Percentiles rank a stretch among this genome's conserved stretches.
Evolutionary conservation across 2,113 vertebrate species (phyloP).

Genomic region (Fregata magnificens): DNA sequence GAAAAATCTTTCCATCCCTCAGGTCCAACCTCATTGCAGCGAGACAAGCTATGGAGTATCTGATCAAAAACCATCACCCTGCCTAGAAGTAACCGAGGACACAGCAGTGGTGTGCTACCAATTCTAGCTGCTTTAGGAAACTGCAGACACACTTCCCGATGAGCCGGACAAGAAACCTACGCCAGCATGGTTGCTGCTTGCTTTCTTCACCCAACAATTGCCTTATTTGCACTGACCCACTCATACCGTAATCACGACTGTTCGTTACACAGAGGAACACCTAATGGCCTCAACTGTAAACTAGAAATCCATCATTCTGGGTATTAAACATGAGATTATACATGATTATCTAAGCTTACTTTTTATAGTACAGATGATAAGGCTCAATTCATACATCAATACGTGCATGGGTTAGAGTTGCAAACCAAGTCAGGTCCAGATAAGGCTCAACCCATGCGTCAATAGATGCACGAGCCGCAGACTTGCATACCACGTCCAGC

Average conservation of each 20-base stretch:
- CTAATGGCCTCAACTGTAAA: neutral
- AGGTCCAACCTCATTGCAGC: neutral
- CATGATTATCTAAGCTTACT: neutral
- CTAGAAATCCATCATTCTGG: neutral
- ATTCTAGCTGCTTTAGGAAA: neutral
- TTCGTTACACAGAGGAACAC: neutral
- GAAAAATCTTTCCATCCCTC: neutral
- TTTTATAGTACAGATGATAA: neutral
- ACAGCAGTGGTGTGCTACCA: neutral
- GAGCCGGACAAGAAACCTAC: neutral
- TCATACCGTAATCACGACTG: fast-evolving
- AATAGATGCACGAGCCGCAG: fast-evolving
- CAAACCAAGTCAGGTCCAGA: neutral
- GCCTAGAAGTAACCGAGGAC: neutral
- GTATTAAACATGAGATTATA: neutral
- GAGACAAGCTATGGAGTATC: neutral
- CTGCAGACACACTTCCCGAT: neutral
- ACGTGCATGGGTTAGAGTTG: neutral
- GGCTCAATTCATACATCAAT: neutral
- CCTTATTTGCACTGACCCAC: neutral
- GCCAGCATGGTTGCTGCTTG: neutral
- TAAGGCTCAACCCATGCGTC: neutral
- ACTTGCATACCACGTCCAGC: neutral
- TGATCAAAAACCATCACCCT: neutral
- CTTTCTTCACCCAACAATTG: neutral